Base-by-base conservation (phyloP, 2,888 invertebrate genomes). In the Agonopterix heracliana region DNA sequence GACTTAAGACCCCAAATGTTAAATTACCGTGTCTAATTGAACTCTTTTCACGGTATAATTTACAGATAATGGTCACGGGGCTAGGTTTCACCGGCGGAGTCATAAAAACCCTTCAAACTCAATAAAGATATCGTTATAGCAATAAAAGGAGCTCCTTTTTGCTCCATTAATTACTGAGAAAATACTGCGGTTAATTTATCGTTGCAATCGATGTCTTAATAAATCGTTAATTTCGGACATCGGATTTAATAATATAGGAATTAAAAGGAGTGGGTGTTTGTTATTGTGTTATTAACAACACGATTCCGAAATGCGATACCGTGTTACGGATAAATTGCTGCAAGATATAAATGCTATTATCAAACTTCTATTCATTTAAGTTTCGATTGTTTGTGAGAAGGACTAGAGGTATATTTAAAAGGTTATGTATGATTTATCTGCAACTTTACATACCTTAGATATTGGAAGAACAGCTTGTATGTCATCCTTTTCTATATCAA, bases 391-490 rank as follows among this genome's bases (percentile, higher is more conserved):
- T 26, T 26, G 5, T 5, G 26, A 26, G 26, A 26, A 26, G 26
- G 26, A 26, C 5, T 2, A 14, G 14, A 14, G 14, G 14, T 14
- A 14, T 26, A 26, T 26, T 26, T 26, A 5, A 5, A 26, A 26
- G 26, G 26, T 26, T 3, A 3, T 17, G 17, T n/a, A n/a, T 17
- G 2, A 17, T 17, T 2, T 26, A 7, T 26, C 26, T 26, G 26
- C 26, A 26, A 5, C 26, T 26, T 26, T 26, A 26, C 58, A 76
- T 81, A 96, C 96, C 93, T 97, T 97, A 52, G 97, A 96, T 74
- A 98, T 97, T 11, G 97, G 97, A 17, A 98, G 90, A 10, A 98
- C 96, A 13, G 97, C 96, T 81, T 97, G 97, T 52, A 97, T 96
- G 71, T 97, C 96, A 74, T 97, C 97, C 74, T 97, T 97, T 74